phyloP scores from a whole-genome alignment of 2,888 invertebrate genomes.

The Smittia sp. region DNA sequence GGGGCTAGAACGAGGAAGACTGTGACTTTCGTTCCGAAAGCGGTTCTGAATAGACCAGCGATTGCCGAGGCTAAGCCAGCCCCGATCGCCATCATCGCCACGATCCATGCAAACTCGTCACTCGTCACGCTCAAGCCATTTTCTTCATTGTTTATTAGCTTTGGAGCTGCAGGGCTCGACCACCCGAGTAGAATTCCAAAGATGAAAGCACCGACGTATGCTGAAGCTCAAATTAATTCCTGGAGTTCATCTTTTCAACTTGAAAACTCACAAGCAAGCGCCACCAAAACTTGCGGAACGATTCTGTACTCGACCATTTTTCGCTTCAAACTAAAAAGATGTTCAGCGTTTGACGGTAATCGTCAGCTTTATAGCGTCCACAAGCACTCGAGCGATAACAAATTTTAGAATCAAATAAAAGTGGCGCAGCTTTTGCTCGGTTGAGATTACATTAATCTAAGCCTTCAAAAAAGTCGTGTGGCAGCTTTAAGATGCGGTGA shows the following conservation, averaged over 20 bases:
- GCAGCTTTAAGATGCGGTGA: no score
- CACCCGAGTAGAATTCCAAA: slow-evolving; percentile 11
- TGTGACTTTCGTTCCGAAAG: slow-evolving; percentile 12
- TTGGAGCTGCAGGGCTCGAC: background rate
- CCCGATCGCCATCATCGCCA: slow-evolving; percentile 8
- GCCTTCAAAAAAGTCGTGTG: no score
- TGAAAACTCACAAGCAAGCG: background rate
- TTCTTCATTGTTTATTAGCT: background rate
- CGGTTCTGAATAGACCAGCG: background rate
- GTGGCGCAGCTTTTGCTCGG: no score
- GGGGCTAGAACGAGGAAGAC: background rate
- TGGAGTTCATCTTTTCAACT: background rate
- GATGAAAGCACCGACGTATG: slow-evolving; percentile 16
- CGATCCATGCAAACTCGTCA: slow-evolving; percentile 23
- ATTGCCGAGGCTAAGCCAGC: background rate
- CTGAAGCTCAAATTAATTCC: background rate
- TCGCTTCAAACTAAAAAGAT: no score
- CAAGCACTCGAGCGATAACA: no score
- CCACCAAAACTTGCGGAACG: background rate
- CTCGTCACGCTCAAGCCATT: slow-evolving; percentile 6
- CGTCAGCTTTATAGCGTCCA: no score
- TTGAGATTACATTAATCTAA: no score
- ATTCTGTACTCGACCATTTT: background rate
- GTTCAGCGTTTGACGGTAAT: no score
- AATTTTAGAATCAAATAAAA: no score